These are phyloP conservation scores for Syrmaticus mikado DNA, from an alignment of 2,113 vertebrate species.

Conservation along the genomic window DNA sequence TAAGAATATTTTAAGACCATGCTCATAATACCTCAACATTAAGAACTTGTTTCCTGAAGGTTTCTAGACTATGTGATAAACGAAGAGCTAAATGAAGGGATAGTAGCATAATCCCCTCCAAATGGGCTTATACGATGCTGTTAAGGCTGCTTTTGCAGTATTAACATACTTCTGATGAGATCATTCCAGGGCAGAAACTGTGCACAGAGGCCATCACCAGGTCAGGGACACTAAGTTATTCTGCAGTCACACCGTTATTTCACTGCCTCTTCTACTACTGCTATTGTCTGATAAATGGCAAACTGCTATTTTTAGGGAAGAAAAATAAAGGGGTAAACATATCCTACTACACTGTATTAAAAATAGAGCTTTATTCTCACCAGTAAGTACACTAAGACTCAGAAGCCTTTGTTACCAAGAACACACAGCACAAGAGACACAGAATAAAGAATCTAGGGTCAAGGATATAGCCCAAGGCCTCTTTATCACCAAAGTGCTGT, in stretches of 20 bases:
- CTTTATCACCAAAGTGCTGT: not conserved
- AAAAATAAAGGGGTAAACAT: not conserved
- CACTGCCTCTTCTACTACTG: not conserved
- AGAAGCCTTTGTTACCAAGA: not conserved
- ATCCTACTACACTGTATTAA: not conserved
- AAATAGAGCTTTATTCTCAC: not conserved
- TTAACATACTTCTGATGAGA: constrained; percentile 35
- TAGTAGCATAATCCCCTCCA: constrained; percentile 32
- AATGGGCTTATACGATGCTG: constrained; percentile 9
- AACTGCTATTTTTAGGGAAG: not conserved
- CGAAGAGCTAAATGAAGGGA: not conserved
- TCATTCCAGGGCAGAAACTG: constrained; percentile 8
- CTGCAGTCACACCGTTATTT: not conserved
- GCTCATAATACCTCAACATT: not conserved
- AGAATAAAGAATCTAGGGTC: not conserved
- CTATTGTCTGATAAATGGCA: not conserved
- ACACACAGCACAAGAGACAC: not conserved
- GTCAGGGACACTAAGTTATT: constrained; percentile 26
- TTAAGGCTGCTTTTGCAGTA: constrained; percentile 27
- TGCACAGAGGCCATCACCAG: not conserved
- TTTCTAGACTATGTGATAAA: constrained; percentile 26
- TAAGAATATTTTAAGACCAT: not conserved
- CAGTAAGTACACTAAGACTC: not conserved
- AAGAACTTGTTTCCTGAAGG: constrained; percentile 11
- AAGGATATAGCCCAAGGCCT: not conserved